A percentile compares a stretch with the other conserved stretches of the same genome.
Conservation (phyloP, 2,888 invertebrate genomes). For the Agrotis ipsilon region DNA sequence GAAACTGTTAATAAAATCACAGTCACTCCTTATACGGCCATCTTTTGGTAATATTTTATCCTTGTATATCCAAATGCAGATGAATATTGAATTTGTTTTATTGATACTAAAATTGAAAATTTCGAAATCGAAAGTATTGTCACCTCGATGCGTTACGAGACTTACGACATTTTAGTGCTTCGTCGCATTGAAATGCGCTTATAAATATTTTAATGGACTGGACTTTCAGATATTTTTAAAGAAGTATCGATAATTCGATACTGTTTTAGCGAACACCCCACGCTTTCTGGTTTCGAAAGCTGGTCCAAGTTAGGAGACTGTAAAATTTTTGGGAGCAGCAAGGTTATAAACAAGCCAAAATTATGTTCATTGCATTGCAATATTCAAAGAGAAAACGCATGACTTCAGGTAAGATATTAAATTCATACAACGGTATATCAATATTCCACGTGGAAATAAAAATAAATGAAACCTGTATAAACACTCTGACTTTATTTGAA, state of each 20-base stretch:
- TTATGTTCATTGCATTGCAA: slow-evolving; percentile 33
- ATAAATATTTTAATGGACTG: slow-evolving; percentile 24
- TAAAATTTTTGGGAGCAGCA: slow-evolving; percentile 33
- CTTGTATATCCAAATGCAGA: slow-evolving; percentile 60
- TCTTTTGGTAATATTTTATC: slow-evolving; percentile 49
- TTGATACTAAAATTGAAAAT: slow-evolving; percentile 43
- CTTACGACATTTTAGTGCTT: slow-evolving; percentile 32
- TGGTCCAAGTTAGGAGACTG: slow-evolving; percentile 19
- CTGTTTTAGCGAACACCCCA: slow-evolving; percentile 50
- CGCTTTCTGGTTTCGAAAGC: slow-evolving; percentile 59
- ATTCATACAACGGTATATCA: slow-evolving; percentile 9
- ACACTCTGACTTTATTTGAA: neutral
- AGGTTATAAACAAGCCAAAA: slow-evolving; percentile 33
- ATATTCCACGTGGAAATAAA: slow-evolving; percentile 1
- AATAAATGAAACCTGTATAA: slow-evolving; percentile 4
- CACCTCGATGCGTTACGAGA: slow-evolving; percentile 36
- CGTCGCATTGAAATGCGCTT: slow-evolving; percentile 39
- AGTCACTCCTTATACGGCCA: slow-evolving; percentile 41
- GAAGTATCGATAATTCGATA: slow-evolving; percentile 21
- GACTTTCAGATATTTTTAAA: slow-evolving; percentile 23
- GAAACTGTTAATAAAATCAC: slow-evolving; percentile 38
- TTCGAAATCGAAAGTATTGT: slow-evolving; percentile 59
- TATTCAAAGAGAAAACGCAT: slow-evolving; percentile 35
- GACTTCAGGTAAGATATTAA: slow-evolving; percentile 19
- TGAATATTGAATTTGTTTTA: slow-evolving; percentile 48